Evolutionary conservation across 2,113 vertebrate genomes (phyloP), one percentile per base, ranked within the genome.

Genomic region (Sylvicapra grimmia): DNA sequence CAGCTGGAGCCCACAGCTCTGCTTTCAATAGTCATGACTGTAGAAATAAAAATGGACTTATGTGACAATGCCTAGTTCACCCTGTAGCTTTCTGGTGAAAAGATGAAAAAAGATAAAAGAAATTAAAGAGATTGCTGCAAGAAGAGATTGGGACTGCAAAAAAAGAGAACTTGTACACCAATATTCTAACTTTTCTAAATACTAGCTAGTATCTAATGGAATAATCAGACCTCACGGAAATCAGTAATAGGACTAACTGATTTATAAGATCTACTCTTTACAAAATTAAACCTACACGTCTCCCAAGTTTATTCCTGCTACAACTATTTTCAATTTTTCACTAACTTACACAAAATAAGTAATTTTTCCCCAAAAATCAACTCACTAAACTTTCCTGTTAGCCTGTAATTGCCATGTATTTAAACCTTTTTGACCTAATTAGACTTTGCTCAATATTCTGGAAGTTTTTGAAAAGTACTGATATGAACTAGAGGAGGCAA

Each of bases 111-210:
- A 51, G 25, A 68, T 29, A 86, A 86, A 94, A 89, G 15, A 72
- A 82, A 93, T 21, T 49, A 15, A 18, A 84, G 9, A 95, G 23
- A 90, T 4, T 77, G 56, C 68, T 44, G 3, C 9, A 93, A 93
- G 14, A 77, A 77, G 72, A 77, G 72, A 80, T 4, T 31, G 51
- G 13, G 85, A 86, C 33, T 86, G 33, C 2, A 90, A 85, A 88
- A 90, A 93, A 83, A 58, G 87, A 89, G 25, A 65, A 59, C 40
- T 23, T 86, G 18, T 31, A 44, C 4, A 86, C 25, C 13, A 95
- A 29, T 33, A 89, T 80, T 59, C 51, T 85, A 96, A 92, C 44
- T 89, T 94, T 97, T 94, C 65, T 82, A 92, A 97, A 79, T 53
- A 93, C 59, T 80, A 58, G 10, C 87, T 54, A 25, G 8, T 68